Percentiles rank a stretch among this genome's conserved stretches.
These are phyloP conservation scores for Trematomus loennbergii DNA, from an alignment of 2,113 vertebrate genomes.

Conservation along the genomic window DNA sequence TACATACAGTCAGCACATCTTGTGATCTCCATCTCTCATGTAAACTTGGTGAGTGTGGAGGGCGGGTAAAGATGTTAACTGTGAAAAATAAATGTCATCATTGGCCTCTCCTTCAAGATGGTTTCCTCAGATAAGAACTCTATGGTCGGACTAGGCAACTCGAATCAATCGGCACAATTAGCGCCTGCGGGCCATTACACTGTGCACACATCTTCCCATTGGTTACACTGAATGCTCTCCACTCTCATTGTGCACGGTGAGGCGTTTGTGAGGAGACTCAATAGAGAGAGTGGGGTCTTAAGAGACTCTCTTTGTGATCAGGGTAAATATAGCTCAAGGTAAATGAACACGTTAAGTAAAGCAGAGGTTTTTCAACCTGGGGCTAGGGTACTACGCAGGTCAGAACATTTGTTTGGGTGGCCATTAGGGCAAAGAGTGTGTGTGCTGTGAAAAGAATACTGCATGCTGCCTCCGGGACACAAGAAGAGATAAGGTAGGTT, in stretches of 20 bases:
- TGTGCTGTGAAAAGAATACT: not conserved
- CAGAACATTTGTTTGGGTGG: not conserved
- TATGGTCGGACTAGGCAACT: constrained; percentile 62
- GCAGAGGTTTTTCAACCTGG: constrained; percentile 38
- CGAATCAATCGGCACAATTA: constrained; percentile 78
- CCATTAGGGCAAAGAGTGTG: not conserved
- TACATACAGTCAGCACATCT: constrained; percentile 66
- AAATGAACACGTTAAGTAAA: constrained; percentile 50
- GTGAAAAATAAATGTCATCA: constrained; percentile 81
- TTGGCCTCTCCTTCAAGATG: constrained; percentile 68
- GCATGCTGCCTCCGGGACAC: not conserved
- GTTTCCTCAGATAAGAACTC: constrained; percentile 71
- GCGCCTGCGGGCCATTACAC: constrained; percentile 70
- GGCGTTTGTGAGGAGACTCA: constrained; percentile 56
- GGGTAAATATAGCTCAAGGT: constrained; percentile 68
- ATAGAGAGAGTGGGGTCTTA: constrained; percentile 59
- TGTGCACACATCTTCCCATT: constrained; percentile 63
- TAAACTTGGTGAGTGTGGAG: constrained; percentile 56
- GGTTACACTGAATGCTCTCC: constrained; percentile 58
- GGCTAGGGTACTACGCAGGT: constrained; percentile 1
- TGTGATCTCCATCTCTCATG: constrained; percentile 79
- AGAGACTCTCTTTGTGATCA: constrained; percentile 69
- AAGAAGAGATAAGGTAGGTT: not conserved
- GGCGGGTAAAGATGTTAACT: constrained; percentile 66
- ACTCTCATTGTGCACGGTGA: constrained; percentile 62